Evolutionary conservation across 2,888 invertebrate genomes (phyloP).

Genomic region (Torymus auratus): DNA sequence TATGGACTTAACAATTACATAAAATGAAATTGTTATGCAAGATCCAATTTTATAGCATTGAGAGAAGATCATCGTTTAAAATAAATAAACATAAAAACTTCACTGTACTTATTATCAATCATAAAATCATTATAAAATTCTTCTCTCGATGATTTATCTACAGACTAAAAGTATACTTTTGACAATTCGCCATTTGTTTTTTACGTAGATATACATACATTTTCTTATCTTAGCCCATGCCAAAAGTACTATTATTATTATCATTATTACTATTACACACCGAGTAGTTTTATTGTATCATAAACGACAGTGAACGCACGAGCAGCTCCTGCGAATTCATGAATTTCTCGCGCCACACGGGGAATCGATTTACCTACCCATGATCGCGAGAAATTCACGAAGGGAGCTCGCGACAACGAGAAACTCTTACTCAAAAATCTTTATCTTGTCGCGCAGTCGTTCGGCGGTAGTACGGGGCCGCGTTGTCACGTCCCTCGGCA

Average conservation of each 20-base stretch:
- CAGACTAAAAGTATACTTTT: conserved; percentile 24
- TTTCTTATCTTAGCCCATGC: conserved; percentile 53
- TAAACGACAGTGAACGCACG: conserved; percentile 48
- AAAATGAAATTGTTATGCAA: conserved; percentile 7
- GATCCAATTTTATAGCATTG: conserved; percentile 26
- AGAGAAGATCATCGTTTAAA: conserved; percentile 19
- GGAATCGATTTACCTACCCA: background rate
- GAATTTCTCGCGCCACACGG: no score
- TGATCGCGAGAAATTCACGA: conserved; percentile 9
- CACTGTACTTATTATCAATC: no score
- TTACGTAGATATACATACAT: conserved; percentile 41
- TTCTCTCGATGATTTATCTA: conserved; percentile 49
- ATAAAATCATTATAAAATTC: background rate
- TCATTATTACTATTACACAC: conserved; percentile 18
- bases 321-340: conserved; percentile 6
- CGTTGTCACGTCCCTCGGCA: conserved; percentile 93
- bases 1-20: background rate
- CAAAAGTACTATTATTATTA: conserved; percentile 44
- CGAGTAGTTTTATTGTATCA: conserved; percentile 55
- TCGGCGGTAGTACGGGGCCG: conserved; percentile 97
- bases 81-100: no score
- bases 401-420: background rate
- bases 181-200: conserved; percentile 44
- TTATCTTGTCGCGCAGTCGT: conserved; percentile 82
- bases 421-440: conserved; percentile 15